These are phyloP conservation scores for Sandelia bainsii DNA, from an alignment of 2,797 vertebrate species.

Conservation along the genomic window DNA sequence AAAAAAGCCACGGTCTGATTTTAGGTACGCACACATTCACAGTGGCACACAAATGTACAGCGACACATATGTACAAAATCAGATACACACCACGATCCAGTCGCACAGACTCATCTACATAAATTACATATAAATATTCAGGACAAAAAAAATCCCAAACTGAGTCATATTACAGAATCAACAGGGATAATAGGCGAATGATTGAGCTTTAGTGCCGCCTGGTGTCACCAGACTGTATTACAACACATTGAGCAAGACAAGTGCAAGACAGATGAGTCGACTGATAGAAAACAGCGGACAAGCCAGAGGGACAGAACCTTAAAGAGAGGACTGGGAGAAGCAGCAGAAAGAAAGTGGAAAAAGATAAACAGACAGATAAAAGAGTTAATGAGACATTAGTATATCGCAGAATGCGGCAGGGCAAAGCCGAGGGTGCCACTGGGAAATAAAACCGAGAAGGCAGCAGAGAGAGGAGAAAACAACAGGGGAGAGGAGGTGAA, in stretches of 20 bases:
- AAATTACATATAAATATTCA: constrained; percentile 10
- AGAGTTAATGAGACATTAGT: constrained; percentile 71
- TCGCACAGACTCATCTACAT: constrained; percentile 19
- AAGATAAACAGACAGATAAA: constrained; percentile 65
- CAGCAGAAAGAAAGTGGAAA: constrained; percentile 28
- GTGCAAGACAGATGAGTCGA: constrained; percentile 30
- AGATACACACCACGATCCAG: background rate
- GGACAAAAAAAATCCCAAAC: background rate
- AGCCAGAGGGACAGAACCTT: constrained; percentile 37
- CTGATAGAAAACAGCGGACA: constrained; percentile 43
- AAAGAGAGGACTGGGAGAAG: constrained; percentile 51
- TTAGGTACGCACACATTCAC: constrained; percentile 5
- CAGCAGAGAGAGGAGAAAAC: constrained; percentile 25
- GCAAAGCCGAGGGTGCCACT: constrained; percentile 35
- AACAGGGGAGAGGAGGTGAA: constrained; percentile 34
- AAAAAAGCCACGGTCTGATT: constrained; percentile 12
- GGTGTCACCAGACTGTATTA: constrained; percentile 51
- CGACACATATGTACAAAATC: background rate
- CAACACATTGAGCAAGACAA: constrained; percentile 42
- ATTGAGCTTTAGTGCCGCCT: constrained; percentile 72
- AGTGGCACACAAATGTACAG: background rate
- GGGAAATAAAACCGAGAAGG: constrained; percentile 65
- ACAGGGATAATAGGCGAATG: constrained; percentile 29
- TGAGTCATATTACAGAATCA: constrained; percentile 27
- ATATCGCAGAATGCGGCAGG: constrained; percentile 45